Percentiles rank a stretch among this genome's conserved stretches.
phyloP scores from a whole-genome alignment of 2,888 invertebrate genomes.

The Sminthurinus aureus region DNA sequence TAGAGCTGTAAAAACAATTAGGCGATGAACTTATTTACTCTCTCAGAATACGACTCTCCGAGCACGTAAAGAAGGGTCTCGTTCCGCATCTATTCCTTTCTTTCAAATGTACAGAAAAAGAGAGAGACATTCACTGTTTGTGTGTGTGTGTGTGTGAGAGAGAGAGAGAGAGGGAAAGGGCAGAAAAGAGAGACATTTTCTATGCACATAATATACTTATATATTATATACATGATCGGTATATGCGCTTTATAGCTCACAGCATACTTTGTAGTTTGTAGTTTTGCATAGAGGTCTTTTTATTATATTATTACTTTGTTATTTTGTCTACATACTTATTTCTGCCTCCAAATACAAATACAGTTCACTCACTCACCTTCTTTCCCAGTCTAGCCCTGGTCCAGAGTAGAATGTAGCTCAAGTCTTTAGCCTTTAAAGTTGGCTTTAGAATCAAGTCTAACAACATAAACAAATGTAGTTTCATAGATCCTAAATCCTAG shows the following conservation, averaged over 20 bases:
- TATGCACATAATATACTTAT: neutral
- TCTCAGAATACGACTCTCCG: conserved; percentile 12
- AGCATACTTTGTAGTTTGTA: conserved; percentile 18
- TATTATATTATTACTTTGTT: no score
- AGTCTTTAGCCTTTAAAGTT: no score
- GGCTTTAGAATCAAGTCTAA: neutral
- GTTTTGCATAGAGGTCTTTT: conserved; percentile 10
- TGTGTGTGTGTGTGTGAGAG: neutral
- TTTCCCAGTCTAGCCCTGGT: no score
- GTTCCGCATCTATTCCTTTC: conserved; percentile 35
- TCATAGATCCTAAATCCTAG: conserved; percentile 21
- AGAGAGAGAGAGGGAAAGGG: conserved; percentile 9
- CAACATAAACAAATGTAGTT: conserved; percentile 35
- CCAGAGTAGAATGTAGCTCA: no score
- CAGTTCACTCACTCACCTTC: no score
- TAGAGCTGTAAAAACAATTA: conserved; percentile 37
- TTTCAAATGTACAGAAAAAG: conserved; percentile 20
- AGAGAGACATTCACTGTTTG: neutral
- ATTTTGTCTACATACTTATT: no score
- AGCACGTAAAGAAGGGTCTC: conserved; percentile 24
- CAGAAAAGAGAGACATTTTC: neutral
- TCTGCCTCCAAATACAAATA: neutral
- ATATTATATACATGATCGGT: neutral
- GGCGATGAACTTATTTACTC: conserved; percentile 35
- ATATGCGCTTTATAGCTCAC: conserved; percentile 26